Conservation (phyloP, 2,113 vertebrate genomes). For the Atractosteus spatula region DNA sequence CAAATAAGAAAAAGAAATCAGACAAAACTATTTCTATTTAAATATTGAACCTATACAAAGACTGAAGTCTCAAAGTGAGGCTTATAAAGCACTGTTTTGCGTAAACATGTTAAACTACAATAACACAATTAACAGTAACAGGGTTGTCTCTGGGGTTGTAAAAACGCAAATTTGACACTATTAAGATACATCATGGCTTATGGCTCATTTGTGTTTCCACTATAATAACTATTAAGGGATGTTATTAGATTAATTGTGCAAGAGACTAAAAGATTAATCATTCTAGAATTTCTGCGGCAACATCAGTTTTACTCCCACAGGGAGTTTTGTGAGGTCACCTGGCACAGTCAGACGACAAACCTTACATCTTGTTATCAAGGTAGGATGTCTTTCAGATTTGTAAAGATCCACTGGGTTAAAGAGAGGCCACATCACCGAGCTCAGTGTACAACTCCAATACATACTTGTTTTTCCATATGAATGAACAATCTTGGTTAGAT, state of each 20-base stretch:
- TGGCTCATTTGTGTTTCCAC: background rate
- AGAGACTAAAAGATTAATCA: background rate
- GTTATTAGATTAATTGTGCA: constrained; percentile 5
- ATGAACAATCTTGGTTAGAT: too few relatives aligned
- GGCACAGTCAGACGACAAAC: background rate
- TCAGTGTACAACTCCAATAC: too few relatives aligned
- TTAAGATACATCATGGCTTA: background rate
- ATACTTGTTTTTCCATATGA: too few relatives aligned
- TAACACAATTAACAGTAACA: background rate
- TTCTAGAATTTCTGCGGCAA: background rate
- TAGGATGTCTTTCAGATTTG: constrained; percentile 45
- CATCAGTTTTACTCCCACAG: constrained; percentile 4
- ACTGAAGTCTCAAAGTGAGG: too few relatives aligned
- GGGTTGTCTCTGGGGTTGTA: background rate
- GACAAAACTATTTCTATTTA: too few relatives aligned
- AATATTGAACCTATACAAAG: too few relatives aligned
- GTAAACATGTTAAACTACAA: too few relatives aligned
- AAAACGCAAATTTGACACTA: background rate
- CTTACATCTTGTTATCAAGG: constrained; percentile 28
- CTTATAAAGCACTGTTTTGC: too few relatives aligned
- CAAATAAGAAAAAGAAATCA: too few relatives aligned
- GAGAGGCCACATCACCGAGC: background rate
- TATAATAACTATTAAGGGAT: background rate
- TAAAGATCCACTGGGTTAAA: constrained; percentile 42
- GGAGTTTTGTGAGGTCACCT: background rate